A percentile compares a stretch with the other conserved stretches of the same genome.
phyloP scores from a whole-genome alignment of 2,888 invertebrate species.

The Rhimphoctona megacephalus region DNA sequence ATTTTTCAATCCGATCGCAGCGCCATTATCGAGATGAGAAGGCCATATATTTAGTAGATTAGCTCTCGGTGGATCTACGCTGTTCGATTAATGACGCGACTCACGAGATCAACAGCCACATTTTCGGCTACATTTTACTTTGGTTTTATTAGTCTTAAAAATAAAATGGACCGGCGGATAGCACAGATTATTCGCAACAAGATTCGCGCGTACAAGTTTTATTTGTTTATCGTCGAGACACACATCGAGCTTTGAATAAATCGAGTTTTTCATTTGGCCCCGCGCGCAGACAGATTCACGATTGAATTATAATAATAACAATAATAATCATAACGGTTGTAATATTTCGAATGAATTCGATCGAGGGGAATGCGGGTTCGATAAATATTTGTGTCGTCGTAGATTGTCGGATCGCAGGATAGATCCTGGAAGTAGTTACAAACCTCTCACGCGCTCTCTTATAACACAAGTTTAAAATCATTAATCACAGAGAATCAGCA shows the following conservation, averaged over 20 bases:
- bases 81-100: too few species aligned
- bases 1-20: too few species aligned
- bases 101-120: too few species aligned
- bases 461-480: constrained; percentile 74
- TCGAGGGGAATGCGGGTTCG: constrained; percentile 23
- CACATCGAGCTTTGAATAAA: constrained; percentile 50
- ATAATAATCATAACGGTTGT: neutral
- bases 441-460: constrained; percentile 8
- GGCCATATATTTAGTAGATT: too few species aligned
- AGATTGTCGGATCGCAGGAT: constrained; percentile 24
- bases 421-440: constrained; percentile 18
- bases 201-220: constrained; percentile 59
- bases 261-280: constrained; percentile 9
- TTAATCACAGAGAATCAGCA: constrained; percentile 84
- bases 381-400: constrained; percentile 49
- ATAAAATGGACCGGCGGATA: neutral
- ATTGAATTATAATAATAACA: constrained; percentile 34
- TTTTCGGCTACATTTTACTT: neutral
- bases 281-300: constrained; percentile 7
- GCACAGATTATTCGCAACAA: constrained; percentile 30
- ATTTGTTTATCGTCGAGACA: constrained; percentile 60
- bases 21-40: too few species aligned
- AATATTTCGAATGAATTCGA: constrained; percentile 32
- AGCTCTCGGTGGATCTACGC: too few species aligned
- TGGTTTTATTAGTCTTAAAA: neutral